A percentile compares a stretch with the other conserved stretches of the same genome.
Conservation (phyloP, 2,797 vertebrate species). For the Myotis vivesi region DNA sequence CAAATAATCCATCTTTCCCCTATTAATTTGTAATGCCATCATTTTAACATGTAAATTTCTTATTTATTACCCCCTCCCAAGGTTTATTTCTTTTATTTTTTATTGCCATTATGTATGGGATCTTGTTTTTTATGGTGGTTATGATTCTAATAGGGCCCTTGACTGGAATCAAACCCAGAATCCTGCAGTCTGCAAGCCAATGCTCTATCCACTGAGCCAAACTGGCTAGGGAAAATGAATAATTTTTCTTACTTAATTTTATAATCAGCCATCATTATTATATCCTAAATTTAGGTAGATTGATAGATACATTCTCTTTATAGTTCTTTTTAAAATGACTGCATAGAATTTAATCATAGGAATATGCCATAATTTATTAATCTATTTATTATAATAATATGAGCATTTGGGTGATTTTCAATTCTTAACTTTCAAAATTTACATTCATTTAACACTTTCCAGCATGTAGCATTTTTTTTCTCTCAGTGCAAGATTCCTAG, state of each 20-base stretch:
- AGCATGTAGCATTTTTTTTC: background rate
- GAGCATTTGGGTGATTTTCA: background rate
- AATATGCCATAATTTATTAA: background rate
- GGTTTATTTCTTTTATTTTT: background rate
- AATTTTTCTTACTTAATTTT: background rate
- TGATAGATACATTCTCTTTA: background rate
- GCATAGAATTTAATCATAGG: background rate
- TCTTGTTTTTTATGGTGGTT: background rate
- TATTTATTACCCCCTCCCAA: background rate
- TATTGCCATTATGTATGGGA: background rate
- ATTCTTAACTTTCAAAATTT: slow-evolving; percentile 12
- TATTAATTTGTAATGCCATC: background rate
- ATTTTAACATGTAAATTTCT: slow-evolving; percentile 3
- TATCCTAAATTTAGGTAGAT: background rate
- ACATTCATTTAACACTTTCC: background rate
- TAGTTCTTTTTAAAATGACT: background rate
- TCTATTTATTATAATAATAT: background rate
- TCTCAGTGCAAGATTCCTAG: background rate
- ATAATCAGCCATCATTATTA: background rate
- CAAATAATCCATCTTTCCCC: background rate
- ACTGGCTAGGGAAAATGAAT: background rate
- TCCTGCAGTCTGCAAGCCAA: no score
- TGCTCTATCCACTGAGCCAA: no score
- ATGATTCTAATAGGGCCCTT: background rate
- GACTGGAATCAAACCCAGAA: no score